Evolutionary conservation across 2,797 vertebrate genomes (phyloP), one percentile per base, ranked within the genome.

Genomic region (Parambassis ranga): DNA sequence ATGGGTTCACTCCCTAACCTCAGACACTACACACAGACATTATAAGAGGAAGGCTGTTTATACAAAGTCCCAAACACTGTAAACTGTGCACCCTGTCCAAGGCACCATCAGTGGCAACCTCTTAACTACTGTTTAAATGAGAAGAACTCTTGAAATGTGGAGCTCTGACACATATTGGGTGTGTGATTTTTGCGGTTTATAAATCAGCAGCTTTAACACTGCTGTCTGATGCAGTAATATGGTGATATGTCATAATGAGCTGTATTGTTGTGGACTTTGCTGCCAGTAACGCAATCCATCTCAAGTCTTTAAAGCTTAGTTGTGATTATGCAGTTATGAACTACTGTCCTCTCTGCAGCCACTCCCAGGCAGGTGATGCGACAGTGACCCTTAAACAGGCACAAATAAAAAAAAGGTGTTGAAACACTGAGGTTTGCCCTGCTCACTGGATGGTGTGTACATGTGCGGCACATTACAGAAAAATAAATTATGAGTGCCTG

Each of bases 381-480:
- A 62, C 56, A 68, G 46, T 73, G 79, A 84, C 77, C 75, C 75
- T 87, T 80, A 83, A 59, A 80, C 69, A 52, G 36, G 3, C 44
- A 44, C 19, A 18, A n/a, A n/a, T n/a, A n/a, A n/a, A n/a, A n/a
- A n/a, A n/a, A n/a, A 53, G 14, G 13, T 65, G 65, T 56, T 39
- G 38, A 24, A 48, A 63, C 48, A 65, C 18, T 15, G 67, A 26
- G n/a, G 22, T 51, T 47, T 42, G n/a, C 33, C 41, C 38, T 53
- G 50, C 18, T 13, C 9, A 13, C 57, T 61, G 27, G 15, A 41
- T 58, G 6, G 11, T 70, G 48, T 10, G 15, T n/a, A n/a, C n/a
- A 24, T 41, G 2, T 24, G 11, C 38, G 37, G 24, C 26, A 46
- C 1, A 6, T 22, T 36, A 16, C 32, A 73, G 50, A 48, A 65